Conservation (phyloP, 1,140 invertebrate genomes). For the Ceratosolen fusciceps region DNA sequence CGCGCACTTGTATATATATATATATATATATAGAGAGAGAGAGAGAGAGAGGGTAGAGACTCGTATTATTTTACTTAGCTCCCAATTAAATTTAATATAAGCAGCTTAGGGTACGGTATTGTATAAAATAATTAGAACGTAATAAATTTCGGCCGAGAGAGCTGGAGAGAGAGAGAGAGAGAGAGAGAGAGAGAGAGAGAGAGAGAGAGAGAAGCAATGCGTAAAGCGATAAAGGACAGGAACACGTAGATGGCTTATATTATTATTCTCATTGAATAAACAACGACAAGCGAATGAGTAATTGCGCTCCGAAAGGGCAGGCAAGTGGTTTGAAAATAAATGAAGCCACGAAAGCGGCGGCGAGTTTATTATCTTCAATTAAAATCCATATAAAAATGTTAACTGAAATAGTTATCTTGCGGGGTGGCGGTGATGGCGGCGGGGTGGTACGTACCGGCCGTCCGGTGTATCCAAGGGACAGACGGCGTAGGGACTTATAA, state of each 20-base stretch:
- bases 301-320: not conserved
- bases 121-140: too few relatives aligned
- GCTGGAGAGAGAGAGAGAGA: too few relatives aligned
- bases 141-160: too few relatives aligned
- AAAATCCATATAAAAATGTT: slow-evolving; percentile 22
- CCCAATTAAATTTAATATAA: not conserved
- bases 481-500: slow-evolving; percentile 60
- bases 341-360: not conserved
- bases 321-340: not conserved
- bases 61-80: not conserved
- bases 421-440: slow-evolving; percentile 31
- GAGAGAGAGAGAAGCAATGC: too few relatives aligned
- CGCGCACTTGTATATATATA: too few relatives aligned
- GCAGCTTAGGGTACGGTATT: not conserved
- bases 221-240: too few relatives aligned
- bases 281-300: too few relatives aligned
- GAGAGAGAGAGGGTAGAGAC: not conserved
- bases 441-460: slow-evolving; percentile 12
- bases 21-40: too few relatives aligned
- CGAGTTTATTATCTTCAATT: slow-evolving; percentile 3
- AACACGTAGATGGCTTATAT: too few relatives aligned
- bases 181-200: too few relatives aligned
- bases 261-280: too few relatives aligned
- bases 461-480: slow-evolving; percentile 57
- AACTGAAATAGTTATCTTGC: slow-evolving; percentile 16